Percentiles rank a stretch among this genome's conserved stretches.
Evolutionary conservation across 2,888 invertebrate genomes (phyloP).

Genomic region (Sthenelais limicola): DNA sequence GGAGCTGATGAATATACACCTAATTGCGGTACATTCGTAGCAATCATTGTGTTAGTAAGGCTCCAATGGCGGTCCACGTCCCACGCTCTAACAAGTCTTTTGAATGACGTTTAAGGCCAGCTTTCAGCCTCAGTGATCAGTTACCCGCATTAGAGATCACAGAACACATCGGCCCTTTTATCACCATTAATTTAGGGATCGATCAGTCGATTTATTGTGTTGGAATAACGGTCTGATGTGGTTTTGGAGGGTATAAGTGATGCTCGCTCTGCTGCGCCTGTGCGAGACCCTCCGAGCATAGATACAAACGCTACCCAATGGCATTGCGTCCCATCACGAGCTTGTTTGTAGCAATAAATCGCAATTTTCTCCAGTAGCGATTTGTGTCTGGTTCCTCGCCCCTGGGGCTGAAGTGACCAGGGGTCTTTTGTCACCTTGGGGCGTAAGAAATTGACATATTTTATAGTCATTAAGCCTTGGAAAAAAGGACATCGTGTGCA

Average conservation of each 20-base stretch:
- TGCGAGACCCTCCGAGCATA: too few species aligned
- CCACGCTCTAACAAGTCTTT: conserved; percentile 15
- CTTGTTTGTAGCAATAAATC: conserved; percentile 27
- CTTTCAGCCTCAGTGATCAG: conserved; percentile 21
- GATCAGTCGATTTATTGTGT: conserved; percentile 18
- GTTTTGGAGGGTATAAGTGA: too few species aligned
- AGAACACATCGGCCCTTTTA: conserved; percentile 15
- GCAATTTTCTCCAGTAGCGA: conserved; percentile 19
- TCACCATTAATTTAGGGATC: conserved; percentile 35
- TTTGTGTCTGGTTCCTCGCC: neutral
- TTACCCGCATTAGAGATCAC: conserved; percentile 39
- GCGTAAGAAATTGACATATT: too few species aligned
- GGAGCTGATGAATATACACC: conserved; percentile 26
- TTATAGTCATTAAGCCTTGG: too few species aligned
- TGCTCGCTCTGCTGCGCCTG: too few species aligned
- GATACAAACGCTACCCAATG: conserved; percentile 2
- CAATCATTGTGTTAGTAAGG: conserved; percentile 23
- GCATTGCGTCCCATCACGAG: conserved; percentile 18
- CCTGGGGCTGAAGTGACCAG: neutral
- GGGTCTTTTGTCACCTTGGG: too few species aligned
- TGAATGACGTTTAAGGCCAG: conserved; percentile 28
- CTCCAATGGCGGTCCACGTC: neutral
- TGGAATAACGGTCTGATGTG: conserved; percentile 27
- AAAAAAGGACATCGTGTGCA: too few species aligned
- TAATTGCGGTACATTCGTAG: conserved; percentile 19